Base-by-base conservation (phyloP, 1,140 invertebrate species). In the Sinonovacula constricta region DNA sequence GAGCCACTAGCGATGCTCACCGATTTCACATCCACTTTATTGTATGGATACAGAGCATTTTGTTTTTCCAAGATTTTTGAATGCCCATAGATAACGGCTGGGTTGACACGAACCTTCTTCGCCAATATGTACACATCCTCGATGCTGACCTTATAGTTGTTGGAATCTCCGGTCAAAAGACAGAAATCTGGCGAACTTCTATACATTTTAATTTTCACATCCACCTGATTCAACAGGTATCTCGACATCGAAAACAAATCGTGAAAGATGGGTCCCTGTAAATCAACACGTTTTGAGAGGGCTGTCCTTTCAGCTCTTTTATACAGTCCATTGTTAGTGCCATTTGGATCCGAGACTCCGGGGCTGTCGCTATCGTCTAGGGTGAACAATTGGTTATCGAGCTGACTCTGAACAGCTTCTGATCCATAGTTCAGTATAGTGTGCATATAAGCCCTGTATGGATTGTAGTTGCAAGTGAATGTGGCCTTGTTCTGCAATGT, bases 221-320 rank as follows among this genome's bases (percentile, higher is more conserved):
- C 53, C 2, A 78, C 75, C 15, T 59, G 49, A n/a, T 78, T 78
- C 22, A 78, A 24, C 65, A 78, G 14, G 33, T 68, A 69, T 56
- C 75, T 39, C 2, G 7, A 14, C 10, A 31, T n/a, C 3, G 49
- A 26, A 36, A 78, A 67, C 18, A 78, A 51, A 57, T 57, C 26
- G 54, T 26, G 54, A n/a, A 57, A 15, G 26, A 57, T 26, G 24
- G 15, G 15, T 26, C 15, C 15, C 54, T 57, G 15, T 7, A 57
- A 26, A 57, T 57, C 15, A 57, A n/a, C 15, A n/a, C 10, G 5
- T n/a, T 57, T 57, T 57, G 54, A 26, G 5, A 7, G 5, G 10
- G 54, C 26, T 14, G 10, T 57, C 22, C 26, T 7, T 12, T 7
- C 24, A 14, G 15, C 26, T 57, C 54, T 5, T 12, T 57, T 15